Evolutionary conservation across 2,888 invertebrate species (phyloP).

Genomic region (Phorcus lineatus): DNA sequence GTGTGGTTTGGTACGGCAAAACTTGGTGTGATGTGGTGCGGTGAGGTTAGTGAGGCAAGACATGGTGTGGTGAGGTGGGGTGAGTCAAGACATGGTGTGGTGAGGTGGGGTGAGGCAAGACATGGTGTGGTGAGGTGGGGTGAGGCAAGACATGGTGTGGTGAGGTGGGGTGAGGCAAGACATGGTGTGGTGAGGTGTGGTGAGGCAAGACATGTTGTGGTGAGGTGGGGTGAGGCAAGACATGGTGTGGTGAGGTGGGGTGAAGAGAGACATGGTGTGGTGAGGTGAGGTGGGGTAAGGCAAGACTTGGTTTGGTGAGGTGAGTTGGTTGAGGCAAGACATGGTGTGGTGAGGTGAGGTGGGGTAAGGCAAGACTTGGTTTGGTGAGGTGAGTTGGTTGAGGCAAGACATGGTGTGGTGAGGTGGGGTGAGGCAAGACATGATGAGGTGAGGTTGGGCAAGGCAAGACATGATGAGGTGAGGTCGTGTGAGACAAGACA

Average conservation of each 20-base stretch:
- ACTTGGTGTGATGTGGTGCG: background rate
- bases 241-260: background rate
- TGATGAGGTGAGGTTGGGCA: background rate
- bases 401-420: background rate
- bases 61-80: background rate
- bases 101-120: no score
- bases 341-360: background rate
- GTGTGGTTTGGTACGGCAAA: background rate
- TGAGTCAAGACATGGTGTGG: no score
- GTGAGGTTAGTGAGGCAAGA: background rate
- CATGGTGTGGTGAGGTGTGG: background rate
- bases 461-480: background rate
- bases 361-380: background rate
- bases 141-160: background rate
- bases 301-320: background rate
- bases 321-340: background rate
- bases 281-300: background rate
- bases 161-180: background rate
- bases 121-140: no score
- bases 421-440: background rate
- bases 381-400: background rate
- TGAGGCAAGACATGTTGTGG: background rate
- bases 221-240: background rate
- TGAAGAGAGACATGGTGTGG: background rate
- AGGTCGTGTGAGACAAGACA: background rate